These are phyloP conservation scores for Diarsia brunnea DNA, from an alignment of 2,888 invertebrate genomes.

Conservation along the genomic window DNA sequence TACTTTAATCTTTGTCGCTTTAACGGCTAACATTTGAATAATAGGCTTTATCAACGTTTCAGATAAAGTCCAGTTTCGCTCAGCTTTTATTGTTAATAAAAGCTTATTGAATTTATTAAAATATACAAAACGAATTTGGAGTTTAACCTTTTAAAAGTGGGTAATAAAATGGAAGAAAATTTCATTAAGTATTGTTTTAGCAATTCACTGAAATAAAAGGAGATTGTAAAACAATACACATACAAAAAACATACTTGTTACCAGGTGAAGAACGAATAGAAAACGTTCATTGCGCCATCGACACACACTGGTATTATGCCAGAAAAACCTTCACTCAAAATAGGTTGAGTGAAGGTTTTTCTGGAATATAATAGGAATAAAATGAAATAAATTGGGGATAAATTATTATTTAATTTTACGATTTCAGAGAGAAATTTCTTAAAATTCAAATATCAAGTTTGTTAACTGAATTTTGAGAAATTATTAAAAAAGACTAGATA, in stretches of 20 bases:
- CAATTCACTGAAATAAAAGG: not conserved
- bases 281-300: not conserved
- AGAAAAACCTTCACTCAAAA: not conserved
- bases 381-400: too few relatives aligned
- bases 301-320: not conserved
- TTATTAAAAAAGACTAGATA: not conserved
- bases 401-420: not conserved
- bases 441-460: not conserved
- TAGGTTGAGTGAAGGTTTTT: too few relatives aligned
- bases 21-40: slow-evolving; percentile 38
- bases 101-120: slow-evolving; percentile 9
- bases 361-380: too few relatives aligned
- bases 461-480: not conserved
- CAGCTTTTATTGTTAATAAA: slow-evolving; percentile 1
- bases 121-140: slow-evolving; percentile 13
- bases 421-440: not conserved
- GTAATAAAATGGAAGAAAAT: slow-evolving; percentile 5
- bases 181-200: not conserved
- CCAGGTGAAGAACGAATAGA: not conserved
- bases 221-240: not conserved
- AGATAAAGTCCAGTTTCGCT: slow-evolving; percentile 11
- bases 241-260: not conserved
- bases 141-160: slow-evolving; percentile 8
- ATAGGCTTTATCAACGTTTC: slow-evolving; percentile 18
- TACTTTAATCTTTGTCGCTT: slow-evolving; percentile 48